These are phyloP conservation scores for Drosophila anomalata DNA, from an alignment of 2,888 invertebrate species.

Conservation along the genomic window DNA sequence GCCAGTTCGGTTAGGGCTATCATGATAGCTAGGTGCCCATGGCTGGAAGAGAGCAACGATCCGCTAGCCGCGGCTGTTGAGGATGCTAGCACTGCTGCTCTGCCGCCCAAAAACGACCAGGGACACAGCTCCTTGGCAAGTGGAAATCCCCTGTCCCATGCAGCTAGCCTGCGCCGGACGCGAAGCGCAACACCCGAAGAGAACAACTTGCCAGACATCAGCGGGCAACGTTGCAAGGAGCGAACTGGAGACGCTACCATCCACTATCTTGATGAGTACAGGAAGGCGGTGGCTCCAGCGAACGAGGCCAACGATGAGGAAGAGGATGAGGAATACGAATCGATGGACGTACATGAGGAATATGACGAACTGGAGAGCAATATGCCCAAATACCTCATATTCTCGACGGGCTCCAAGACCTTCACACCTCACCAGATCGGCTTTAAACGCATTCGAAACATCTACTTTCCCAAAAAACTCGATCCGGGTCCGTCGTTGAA, in stretches of 20 bases:
- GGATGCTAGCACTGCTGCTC: neutral
- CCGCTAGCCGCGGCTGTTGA: slow-evolving; percentile 50
- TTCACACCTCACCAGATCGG: slow-evolving; percentile 94
- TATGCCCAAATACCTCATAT: slow-evolving; percentile 87
- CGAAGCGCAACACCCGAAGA: slow-evolving; percentile 62
- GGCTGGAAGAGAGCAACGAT: slow-evolving; percentile 82
- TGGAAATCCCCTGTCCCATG: slow-evolving; percentile 81
- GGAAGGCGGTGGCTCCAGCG: slow-evolving; percentile 71
- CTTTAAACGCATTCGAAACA: slow-evolving; percentile 89
- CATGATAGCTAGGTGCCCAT: slow-evolving; percentile 89
- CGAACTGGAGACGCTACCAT: slow-evolving; percentile 82
- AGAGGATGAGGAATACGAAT: slow-evolving; percentile 54
- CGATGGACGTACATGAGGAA: slow-evolving; percentile 83
- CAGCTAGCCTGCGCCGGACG: slow-evolving; percentile 67
- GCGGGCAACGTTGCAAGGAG: slow-evolving; percentile 54
- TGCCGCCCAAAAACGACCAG: slow-evolving; percentile 13
- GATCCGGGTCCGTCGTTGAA: slow-evolving; percentile 88
- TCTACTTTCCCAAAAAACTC: slow-evolving; percentile 88
- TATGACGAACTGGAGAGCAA: slow-evolving; percentile 87
- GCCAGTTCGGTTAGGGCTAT: slow-evolving; percentile 91
- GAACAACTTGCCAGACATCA: slow-evolving; percentile 63
- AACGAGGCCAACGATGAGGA: slow-evolving; percentile 53
- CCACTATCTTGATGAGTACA: slow-evolving; percentile 87
- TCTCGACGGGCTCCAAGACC: slow-evolving; percentile 92
- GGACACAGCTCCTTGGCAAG: slow-evolving; percentile 47